Base-by-base conservation (phyloP, 2,888 invertebrate genomes). In the Pilophorus perplexus region DNA sequence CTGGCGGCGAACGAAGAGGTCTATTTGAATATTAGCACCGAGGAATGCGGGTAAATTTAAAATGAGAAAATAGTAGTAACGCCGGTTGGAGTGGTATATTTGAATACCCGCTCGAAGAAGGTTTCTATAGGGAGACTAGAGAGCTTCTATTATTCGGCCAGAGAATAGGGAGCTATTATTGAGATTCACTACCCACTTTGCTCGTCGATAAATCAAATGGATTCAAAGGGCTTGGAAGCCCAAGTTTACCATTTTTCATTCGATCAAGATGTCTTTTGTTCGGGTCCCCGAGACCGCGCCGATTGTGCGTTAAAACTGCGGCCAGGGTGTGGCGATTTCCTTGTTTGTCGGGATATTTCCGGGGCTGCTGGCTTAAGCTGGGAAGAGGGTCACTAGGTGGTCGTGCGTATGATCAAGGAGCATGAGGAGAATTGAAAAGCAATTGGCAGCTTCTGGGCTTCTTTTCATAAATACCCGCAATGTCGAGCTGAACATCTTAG, bases 201-300 rank as follows among this genome's bases (percentile, higher is more conserved):
- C 44, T 25, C 10, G 12, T 33, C 59, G 59, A 59, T 59, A 59
- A 59, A 59, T 59, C 59, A 59, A 59, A 59, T 16, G 40, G 59
- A 42, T 42, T 59, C 59, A 59, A 59, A 59, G 59, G 59, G 59
- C 42, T 33, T 59, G 25, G 42, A 44, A 40, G 27, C 22, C 18
- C 27, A 25, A 40, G 27, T 18, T 42, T 40, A 25, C 59, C 42
- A 42, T 59, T 59, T 59, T 42, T 59, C 59, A 42, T 59, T 23
- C 42, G 59, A 42, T 59, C 59, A 59, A 59, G 59, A 59, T 59
- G 59, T 59, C 59, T 59, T 59, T 59, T 59, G 59, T 59, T 59
- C 40, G 59, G 22, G 42, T 59, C 33, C 37, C 4, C 46, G 46
- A n/a, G n/a, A n/a, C n/a, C n/a, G n/a, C n/a, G n/a, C n/a, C n/a